These are phyloP conservation scores for Picus viridis DNA, from an alignment of 2,797 vertebrate species.

Conservation along the genomic window DNA sequence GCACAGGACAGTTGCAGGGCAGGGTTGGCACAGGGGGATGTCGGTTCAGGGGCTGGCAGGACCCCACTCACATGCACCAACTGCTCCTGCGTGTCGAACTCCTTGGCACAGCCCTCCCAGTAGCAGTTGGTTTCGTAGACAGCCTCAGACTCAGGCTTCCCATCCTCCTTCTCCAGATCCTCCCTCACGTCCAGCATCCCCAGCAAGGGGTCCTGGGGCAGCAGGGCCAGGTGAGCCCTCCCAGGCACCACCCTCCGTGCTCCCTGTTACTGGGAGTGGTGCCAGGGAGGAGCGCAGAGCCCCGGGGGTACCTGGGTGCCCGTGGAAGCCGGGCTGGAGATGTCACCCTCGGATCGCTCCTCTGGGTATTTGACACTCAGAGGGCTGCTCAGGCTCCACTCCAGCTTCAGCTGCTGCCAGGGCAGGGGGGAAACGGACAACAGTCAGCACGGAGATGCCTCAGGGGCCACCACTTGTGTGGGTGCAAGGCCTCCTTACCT, in stretches of 20 bases:
- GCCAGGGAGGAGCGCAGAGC: accelerated
- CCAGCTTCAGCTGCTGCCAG: slow-evolving; percentile 88
- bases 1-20: background rate
- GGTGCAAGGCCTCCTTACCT: slow-evolving; percentile 69
- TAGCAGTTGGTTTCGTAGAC: slow-evolving; percentile 97
- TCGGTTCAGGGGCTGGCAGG: background rate
- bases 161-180: slow-evolving; percentile 94
- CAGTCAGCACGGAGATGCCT: background rate
- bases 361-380: slow-evolving; percentile 88
- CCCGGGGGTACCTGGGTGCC: slow-evolving; percentile 89
- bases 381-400: slow-evolving; percentile 84
- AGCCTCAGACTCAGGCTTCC: slow-evolving; percentile 90
- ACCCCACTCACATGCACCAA: slow-evolving; percentile 90
- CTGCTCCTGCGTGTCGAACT: slow-evolving; percentile 97
- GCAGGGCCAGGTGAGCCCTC: background rate
- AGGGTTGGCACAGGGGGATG: background rate
- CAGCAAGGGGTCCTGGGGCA: slow-evolving; percentile 88
- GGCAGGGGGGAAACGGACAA: background rate
- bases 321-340: slow-evolving; percentile 93
- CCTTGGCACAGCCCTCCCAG: slow-evolving; percentile 96
- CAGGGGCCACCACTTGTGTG: accelerated
- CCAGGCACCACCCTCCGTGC: accelerated
- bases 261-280: accelerated
- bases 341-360: slow-evolving; percentile 91
- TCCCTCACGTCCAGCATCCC: slow-evolving; percentile 91